phyloP scores from a whole-genome alignment of 2,888 invertebrate species.

The Linnaemya vulpina region DNA sequence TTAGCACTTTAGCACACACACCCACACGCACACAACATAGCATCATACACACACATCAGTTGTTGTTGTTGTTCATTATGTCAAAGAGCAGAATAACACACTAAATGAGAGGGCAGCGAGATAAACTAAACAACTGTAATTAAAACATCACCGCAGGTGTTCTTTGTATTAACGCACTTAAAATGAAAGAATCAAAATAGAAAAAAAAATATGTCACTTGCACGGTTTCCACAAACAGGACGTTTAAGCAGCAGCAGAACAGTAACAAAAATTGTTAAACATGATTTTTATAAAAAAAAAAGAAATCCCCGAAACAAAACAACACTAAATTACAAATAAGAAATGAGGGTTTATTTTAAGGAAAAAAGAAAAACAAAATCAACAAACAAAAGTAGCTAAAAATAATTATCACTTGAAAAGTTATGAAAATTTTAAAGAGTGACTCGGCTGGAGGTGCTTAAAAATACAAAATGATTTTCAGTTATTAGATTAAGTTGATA shows the following conservation, averaged over 20 bases:
- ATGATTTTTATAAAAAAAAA: slow-evolving; percentile 38
- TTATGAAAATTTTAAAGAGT: slow-evolving; percentile 23
- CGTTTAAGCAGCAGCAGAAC: slow-evolving; percentile 48
- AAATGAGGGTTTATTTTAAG: slow-evolving; percentile 63
- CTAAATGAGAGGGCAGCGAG: slow-evolving; percentile 49
- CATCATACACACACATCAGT: background rate
- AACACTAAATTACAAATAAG: slow-evolving; percentile 31
- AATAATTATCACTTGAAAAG: slow-evolving; percentile 61
- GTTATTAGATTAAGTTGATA: no score
- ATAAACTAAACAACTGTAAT: slow-evolving; percentile 76
- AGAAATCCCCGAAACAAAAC: slow-evolving; percentile 26
- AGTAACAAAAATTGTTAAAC: slow-evolving; percentile 40
- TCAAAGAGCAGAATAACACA: slow-evolving; percentile 33
- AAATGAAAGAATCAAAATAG: slow-evolving; percentile 58
- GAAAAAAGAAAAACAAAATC: slow-evolving; percentile 6
- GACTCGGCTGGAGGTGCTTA: slow-evolving; percentile 26
- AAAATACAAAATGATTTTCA: no score
- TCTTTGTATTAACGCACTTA: slow-evolving; percentile 77
- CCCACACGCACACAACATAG: slow-evolving; percentile 1
- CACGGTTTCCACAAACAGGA: slow-evolving; percentile 78
- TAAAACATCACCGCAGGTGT: slow-evolving; percentile 81
- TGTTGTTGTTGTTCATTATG: slow-evolving; percentile 44
- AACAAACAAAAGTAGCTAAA: slow-evolving; percentile 38
- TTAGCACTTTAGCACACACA: slow-evolving; percentile 51
- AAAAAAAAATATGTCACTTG: slow-evolving; percentile 77